Evolutionary conservation across 2,113 vertebrate species (phyloP).

Genomic region (Ahaetulla prasina): DNA sequence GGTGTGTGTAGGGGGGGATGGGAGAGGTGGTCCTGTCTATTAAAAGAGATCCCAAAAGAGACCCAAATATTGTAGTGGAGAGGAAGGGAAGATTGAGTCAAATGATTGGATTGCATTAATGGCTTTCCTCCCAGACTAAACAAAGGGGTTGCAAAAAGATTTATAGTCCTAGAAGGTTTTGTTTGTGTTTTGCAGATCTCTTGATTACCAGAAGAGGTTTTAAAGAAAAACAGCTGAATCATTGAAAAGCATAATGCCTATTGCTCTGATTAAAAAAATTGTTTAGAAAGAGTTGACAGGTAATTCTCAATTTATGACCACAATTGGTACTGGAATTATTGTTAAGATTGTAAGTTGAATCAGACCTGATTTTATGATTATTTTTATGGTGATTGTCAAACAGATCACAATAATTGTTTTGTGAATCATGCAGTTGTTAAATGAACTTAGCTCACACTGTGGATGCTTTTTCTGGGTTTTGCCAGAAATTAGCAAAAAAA

Average conservation of each 20-base stretch:
- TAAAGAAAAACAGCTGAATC: not conserved
- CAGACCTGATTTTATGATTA: too few relatives aligned
- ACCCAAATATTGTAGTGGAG: not conserved
- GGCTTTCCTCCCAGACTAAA: not conserved
- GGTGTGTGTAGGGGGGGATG: not conserved
- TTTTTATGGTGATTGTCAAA: too few relatives aligned
- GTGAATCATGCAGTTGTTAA: too few relatives aligned
- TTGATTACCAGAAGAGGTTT: not conserved
- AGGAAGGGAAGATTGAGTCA: not conserved
- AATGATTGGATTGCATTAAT: not conserved
- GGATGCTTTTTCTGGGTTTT: too few relatives aligned
- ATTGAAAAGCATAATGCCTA: not conserved
- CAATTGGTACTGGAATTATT: too few relatives aligned
- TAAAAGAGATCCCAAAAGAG: not conserved
- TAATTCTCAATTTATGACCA: too few relatives aligned
- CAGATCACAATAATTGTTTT: too few relatives aligned
- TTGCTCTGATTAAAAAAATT: not conserved
- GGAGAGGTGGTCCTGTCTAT: not conserved
- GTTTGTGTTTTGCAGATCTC: not conserved
- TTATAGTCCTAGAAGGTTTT: not conserved
- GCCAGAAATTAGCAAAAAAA: too few relatives aligned
- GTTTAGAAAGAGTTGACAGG: not conserved
- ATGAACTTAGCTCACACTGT: too few relatives aligned
- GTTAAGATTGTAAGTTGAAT: too few relatives aligned
- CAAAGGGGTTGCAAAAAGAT: not conserved